Base-by-base conservation (phyloP, 2,113 vertebrate species). In the Lutjanus erythropterus region DNA sequence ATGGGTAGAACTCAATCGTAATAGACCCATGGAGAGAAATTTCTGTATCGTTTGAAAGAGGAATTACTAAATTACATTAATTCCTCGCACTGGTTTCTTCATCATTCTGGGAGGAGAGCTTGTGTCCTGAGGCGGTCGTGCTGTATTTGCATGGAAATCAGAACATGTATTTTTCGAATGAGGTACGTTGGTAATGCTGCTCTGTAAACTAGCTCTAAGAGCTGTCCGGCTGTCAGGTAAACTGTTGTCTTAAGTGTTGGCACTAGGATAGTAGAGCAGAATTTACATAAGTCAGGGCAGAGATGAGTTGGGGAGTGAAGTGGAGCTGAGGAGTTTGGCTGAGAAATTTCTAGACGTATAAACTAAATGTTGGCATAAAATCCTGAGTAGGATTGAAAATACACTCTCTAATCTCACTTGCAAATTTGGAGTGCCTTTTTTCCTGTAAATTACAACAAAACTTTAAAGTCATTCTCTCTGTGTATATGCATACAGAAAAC, bases 341-440 rank as follows among this genome's bases (percentile, higher is more conserved):
- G 61, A 74, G 52, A 37, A 31, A 46, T 79, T 59, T 69, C 11
- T 19, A 25, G 2, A 77, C 3, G 0, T 56, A 62, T 39, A 69
- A 75, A 78, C 49, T 33, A 61, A 60, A 72, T 58, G 47, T 68
- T 42, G 23, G 49, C 61, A 53, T 39, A 59, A 58, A 72, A 62
- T 68, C 49, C 15, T 64, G 59, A 9, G 27, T 31, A 25, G 58
- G 52, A 56, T 15, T 85, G 60, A 29, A 72, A 78, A 75, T 66
- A 47, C 60, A 10, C 37, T 7, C n/a, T 18, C 37, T 78, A 37
- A 79, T 86, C 37, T 81, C 71, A 72, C 50, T 72, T 81, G 42
- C 61, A 84, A 78, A 83, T 81, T 39, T 77, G 23, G 5, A 49
- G 39, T 33, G 21, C 9, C 29, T 59, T 49, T 21, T 31, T 52